A percentile compares a stretch with the other conserved stretches of the same genome.
Evolutionary conservation across 1,140 invertebrate species (phyloP).

Genomic region (Ditylenchus dipsaci): DNA sequence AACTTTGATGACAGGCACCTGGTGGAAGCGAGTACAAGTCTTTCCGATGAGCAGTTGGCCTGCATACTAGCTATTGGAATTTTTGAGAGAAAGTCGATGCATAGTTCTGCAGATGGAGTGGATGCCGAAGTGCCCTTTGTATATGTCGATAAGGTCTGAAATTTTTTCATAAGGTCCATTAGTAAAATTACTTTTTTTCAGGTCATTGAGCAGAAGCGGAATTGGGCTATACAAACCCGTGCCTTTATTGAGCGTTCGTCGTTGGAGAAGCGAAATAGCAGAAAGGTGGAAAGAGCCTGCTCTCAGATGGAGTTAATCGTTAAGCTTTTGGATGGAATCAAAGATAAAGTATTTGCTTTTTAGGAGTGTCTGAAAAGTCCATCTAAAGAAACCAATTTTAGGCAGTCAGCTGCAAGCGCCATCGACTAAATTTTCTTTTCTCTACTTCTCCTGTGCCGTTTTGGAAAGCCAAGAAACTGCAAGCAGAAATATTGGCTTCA

Average conservation of each 20-base stretch:
- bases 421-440: conserved; percentile 22
- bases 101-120: neutral
- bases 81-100: neutral
- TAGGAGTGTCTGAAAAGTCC: neutral
- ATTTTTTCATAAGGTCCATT: neutral
- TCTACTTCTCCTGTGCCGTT: conserved; percentile 24
- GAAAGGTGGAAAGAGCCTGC: conserved; percentile 30
- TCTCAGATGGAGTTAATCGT: conserved; percentile 24
- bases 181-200: neutral
- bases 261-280: conserved; percentile 16
- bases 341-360: neutral
- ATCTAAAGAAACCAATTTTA: neutral
- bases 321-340: conserved; percentile 21
- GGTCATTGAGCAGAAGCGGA: conserved; percentile 18
- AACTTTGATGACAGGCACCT: conserved; percentile 9
- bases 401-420: neutral
- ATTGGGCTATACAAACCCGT: conserved; percentile 31
- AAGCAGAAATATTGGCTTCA: conserved; percentile 29
- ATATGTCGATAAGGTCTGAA: conserved; percentile 21
- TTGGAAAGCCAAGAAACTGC: conserved; percentile 18
- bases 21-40: neutral
- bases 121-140: conserved; percentile 2
- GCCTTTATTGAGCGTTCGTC: conserved; percentile 26
- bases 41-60: neutral
- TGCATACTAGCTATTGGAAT: neutral